Base-by-base conservation (phyloP, 2,797 vertebrate genomes). In the Anabas testudineus region DNA sequence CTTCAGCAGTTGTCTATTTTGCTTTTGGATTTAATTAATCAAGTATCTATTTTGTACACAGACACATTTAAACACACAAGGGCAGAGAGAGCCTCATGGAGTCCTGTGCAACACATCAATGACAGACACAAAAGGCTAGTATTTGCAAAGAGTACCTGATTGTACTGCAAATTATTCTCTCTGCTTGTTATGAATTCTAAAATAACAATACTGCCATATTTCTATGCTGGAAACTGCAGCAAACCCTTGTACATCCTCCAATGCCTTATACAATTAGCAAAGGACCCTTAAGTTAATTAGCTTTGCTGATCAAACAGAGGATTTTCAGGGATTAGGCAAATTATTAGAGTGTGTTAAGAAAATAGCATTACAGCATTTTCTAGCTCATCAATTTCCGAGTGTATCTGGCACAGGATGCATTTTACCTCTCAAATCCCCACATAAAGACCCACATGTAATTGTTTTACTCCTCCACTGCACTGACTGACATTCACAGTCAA, bases 241-340 rank as follows among this genome's bases (percentile, higher is more conserved):
- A 63, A 58, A 82, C 58, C 16, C 51, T 22, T 36, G 7, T 30
- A 10, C 49, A 34, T 47, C 41, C 49, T 67, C 59, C 28, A 63
- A 64, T 84, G 56, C 22, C 75, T 12, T 21, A 53, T 21, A 75
- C 45, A 77, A 75, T 80, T 75, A 74, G 53, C 60, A 68, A 49
- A 72, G 41, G 26, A 59, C 67, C 65, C 49, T 45, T 36, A 63
- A 78, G 79, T 78, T 68, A 81, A 83, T 87, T 76, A 79, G 51
- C 55, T 71, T 54, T 56, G 51, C 65, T 79, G 63, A 75, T 80
- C 55, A 83, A 81, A 82, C 58, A 54, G 55, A 59, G 74, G 68
- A 73, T 84, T 72, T 82, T 39, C 22, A 46, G 51, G 67, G 85
- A 88, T 86, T 84, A 73, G 41, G 47, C 49, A 30, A 85, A 76